Percentiles rank a stretch among this genome's conserved stretches.
Evolutionary conservation across 2,797 vertebrate genomes (phyloP).

Genomic region (Masticophis lateralis): DNA sequence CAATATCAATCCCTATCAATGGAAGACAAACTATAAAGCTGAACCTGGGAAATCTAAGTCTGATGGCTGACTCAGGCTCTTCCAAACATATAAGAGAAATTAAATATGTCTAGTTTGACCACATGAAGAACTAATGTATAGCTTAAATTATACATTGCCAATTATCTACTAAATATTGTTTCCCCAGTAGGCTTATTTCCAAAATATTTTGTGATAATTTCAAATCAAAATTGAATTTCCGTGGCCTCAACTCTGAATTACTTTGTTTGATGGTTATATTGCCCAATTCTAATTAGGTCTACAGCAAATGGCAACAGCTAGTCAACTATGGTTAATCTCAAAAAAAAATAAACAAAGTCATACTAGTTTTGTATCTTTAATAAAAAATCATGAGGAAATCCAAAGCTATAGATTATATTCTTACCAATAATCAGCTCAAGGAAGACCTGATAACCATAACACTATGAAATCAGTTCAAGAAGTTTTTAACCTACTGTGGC

Average conservation of each 20-base stretch:
- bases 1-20: not conserved
- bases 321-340: not conserved
- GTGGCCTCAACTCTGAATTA: not conserved
- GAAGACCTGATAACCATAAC: not conserved
- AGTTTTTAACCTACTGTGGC: not conserved
- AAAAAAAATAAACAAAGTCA: not conserved
- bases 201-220: not conserved
- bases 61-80: not conserved
- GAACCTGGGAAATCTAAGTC: not conserved
- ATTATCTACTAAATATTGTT: not conserved
- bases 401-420: not conserved
- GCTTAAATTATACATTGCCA: not conserved
- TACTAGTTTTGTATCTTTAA: not conserved
- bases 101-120: not conserved
- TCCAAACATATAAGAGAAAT: not conserved
- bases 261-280: not conserved
- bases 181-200: not conserved
- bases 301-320: not conserved
- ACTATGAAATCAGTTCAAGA: not conserved
- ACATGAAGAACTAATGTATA: not conserved
- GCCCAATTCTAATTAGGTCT: not conserved
- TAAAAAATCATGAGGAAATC: not conserved
- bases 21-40: not conserved
- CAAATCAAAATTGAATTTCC: not conserved
- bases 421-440: not conserved